phyloP scores from a whole-genome alignment of 1,140 invertebrate species.

The Cotesia glomerata region DNA sequence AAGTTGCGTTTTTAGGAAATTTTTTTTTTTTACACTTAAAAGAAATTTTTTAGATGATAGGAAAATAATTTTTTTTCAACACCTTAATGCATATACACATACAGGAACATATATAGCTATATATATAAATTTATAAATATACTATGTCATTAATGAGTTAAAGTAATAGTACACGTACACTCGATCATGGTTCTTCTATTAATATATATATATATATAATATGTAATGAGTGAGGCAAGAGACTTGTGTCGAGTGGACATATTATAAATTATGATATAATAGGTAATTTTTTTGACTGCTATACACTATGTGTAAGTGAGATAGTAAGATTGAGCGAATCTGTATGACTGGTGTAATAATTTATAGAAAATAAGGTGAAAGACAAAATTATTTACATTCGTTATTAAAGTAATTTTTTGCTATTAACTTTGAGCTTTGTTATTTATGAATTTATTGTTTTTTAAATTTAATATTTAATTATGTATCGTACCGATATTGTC shows the following conservation, averaged over 20 bases:
- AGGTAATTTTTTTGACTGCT: not conserved
- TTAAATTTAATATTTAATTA: too few relatives aligned
- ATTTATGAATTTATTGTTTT: not conserved
- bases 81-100: slow-evolving; percentile 21
- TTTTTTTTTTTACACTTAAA: too few relatives aligned
- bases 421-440: not conserved
- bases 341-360: not conserved
- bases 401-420: not conserved
- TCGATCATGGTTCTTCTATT: not conserved
- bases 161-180: slow-evolving; percentile 14
- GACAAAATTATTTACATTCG: not conserved
- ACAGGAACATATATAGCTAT: slow-evolving; percentile 13
- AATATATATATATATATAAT: too few relatives aligned
- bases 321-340: not conserved
- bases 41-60: too few relatives aligned
- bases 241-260: not conserved
- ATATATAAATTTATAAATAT: slow-evolving; percentile 11
- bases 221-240: not conserved
- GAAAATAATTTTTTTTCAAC: too few relatives aligned
- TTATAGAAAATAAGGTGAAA: not conserved
- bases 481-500: too few relatives aligned
- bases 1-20: too few relatives aligned
- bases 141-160: slow-evolving; percentile 11
- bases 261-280: not conserved
- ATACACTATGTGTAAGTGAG: not conserved